phyloP scores from a whole-genome alignment of 2,113 vertebrate genomes.

The Pelmatolapia mariae region DNA sequence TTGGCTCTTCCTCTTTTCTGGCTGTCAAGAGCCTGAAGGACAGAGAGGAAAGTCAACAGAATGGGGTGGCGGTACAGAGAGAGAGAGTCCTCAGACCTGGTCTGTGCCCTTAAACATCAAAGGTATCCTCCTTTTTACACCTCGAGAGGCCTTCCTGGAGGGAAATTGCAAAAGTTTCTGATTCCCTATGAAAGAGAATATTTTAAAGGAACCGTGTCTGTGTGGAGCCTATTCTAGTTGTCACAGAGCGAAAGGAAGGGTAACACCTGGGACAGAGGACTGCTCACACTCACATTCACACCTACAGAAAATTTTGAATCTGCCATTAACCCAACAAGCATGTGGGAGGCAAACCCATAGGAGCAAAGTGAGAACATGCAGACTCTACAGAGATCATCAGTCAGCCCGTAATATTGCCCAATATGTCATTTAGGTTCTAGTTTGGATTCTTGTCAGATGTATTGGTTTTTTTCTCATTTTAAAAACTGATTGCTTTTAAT shows the following conservation, averaged over 20 bases:
- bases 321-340: not conserved
- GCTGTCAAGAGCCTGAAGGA: not conserved
- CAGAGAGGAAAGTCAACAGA: not conserved
- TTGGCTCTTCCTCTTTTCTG: not conserved
- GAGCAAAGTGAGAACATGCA: not conserved
- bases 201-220: not conserved
- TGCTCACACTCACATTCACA: not conserved
- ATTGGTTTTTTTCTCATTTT: fast-evolving
- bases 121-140: not conserved
- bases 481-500: not conserved
- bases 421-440: not conserved
- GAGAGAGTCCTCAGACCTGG: not conserved
- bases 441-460: not conserved
- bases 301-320: not conserved
- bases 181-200: not conserved
- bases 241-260: not conserved
- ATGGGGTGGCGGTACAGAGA: not conserved
- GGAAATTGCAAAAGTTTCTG: not conserved
- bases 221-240: not conserved
- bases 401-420: not conserved
- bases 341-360: not conserved
- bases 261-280: fast-evolving
- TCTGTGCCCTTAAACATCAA: not conserved
- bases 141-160: not conserved
- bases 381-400: not conserved